phyloP scores from a whole-genome alignment of 2,113 vertebrate species.

The Aptenodytes patagonicus region DNA sequence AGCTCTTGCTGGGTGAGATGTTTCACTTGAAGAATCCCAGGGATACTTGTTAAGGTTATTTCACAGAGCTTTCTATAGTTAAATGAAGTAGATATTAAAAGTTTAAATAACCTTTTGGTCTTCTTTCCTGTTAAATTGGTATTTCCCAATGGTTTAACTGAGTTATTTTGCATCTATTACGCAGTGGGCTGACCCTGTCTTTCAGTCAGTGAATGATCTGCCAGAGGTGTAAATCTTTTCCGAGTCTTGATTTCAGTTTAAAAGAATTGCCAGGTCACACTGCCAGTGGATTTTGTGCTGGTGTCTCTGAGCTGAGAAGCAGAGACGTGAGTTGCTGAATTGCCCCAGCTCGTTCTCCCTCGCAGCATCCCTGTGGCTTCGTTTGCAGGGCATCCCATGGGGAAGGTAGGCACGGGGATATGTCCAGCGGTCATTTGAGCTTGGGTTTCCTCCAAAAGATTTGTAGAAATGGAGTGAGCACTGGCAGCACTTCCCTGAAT shows the following conservation, averaged over 20 bases:
- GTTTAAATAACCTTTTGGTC: constrained; percentile 21
- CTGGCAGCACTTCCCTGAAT: neutral
- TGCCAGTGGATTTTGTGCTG: neutral
- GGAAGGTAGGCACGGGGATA: neutral
- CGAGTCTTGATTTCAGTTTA: neutral
- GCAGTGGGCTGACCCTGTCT: neutral
- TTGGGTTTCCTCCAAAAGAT: neutral
- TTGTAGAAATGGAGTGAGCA: neutral
- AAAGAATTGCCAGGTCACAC: neutral
- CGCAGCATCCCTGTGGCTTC: neutral
- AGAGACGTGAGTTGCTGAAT: neutral
- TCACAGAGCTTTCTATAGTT: neutral
- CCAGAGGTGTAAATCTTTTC: neutral
- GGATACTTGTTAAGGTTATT: constrained; percentile 1
- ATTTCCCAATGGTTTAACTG: neutral
- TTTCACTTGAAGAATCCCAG: constrained; percentile 9
- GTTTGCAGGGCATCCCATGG: neutral
- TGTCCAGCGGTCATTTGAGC: neutral
- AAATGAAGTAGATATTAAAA: neutral
- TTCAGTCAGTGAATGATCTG: neutral
- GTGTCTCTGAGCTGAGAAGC: neutral
- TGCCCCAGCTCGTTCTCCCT: neutral
- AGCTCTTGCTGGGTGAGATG: neutral
- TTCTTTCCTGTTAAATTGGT: neutral
- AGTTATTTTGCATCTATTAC: neutral